Conservation (phyloP, 2,797 vertebrate genomes). For the Molothrus ater region DNA sequence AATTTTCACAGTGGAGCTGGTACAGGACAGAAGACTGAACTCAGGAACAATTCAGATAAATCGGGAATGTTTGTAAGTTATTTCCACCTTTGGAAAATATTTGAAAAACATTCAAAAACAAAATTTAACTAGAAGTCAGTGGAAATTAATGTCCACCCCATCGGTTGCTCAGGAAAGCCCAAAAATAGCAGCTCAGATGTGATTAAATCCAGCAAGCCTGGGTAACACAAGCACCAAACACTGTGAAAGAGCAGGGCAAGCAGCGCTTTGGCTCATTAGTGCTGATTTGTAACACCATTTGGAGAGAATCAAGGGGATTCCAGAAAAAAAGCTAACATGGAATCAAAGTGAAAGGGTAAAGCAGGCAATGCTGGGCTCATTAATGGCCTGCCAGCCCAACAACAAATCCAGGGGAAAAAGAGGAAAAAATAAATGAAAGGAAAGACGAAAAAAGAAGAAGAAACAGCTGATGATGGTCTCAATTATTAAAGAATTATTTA, state of each 20-base stretch:
- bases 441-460: neutral
- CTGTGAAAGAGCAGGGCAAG: constrained; percentile 9
- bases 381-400: neutral
- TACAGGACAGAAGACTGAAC: neutral
- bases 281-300: constrained; percentile 55
- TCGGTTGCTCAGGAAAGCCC: neutral
- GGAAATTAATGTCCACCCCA: neutral
- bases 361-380: neutral
- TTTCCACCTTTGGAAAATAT: neutral
- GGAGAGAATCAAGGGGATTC: constrained; percentile 44
- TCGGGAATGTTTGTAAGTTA: neutral
- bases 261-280: constrained; percentile 51
- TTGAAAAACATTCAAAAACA: neutral
- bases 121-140: neutral
- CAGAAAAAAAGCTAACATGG: neutral
- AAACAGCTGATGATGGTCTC: neutral
- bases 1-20: neutral
- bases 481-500: neutral
- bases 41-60: neutral
- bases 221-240: neutral
- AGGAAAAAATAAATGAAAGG: rapidly evolving
- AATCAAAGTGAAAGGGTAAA: constrained; percentile 25
- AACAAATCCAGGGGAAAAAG: neutral
- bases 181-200: constrained; percentile 27
- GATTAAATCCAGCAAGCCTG: constrained; percentile 32